These are phyloP conservation scores for Chaetodon trifascialis DNA, from an alignment of 2,113 vertebrate genomes.

Conservation along the genomic window DNA sequence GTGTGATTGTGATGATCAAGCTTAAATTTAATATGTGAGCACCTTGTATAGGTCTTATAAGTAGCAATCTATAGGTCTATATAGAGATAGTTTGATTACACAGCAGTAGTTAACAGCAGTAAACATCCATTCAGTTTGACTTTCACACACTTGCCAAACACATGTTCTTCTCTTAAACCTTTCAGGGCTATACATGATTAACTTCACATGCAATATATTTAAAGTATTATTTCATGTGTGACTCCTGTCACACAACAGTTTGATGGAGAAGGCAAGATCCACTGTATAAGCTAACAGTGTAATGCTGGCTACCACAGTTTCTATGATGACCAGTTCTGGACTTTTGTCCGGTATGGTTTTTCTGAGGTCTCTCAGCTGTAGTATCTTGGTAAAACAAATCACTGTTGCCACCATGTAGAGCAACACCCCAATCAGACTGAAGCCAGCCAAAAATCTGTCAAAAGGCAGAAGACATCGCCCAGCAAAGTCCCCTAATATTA, in stretches of 20 bases:
- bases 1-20: background rate
- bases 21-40: background rate
- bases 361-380: background rate
- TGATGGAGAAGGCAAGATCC: conserved; percentile 83
- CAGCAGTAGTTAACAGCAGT: conserved; percentile 3
- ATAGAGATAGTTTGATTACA: background rate
- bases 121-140: conserved; percentile 4
- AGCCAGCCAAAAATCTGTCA: conserved; percentile 75
- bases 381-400: conserved; percentile 70
- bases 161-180: background rate
- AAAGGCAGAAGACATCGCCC: conserved; percentile 79
- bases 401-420: conserved; percentile 76
- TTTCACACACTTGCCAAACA: conserved; percentile 8
- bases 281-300: conserved; percentile 83
- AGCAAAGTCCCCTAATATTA: conserved; percentile 81
- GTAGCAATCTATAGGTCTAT: background rate
- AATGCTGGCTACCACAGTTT: conserved; percentile 71
- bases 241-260: conserved; percentile 76
- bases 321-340: conserved; percentile 48
- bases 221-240: conserved; percentile 16
- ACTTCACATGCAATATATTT: conserved; percentile 25
- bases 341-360: accelerated
- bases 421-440: conserved; percentile 77
- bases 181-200: background rate
- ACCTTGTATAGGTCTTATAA: background rate